Base-by-base conservation (phyloP, 2,113 vertebrate genomes). In the Strix uralensis region DNA sequence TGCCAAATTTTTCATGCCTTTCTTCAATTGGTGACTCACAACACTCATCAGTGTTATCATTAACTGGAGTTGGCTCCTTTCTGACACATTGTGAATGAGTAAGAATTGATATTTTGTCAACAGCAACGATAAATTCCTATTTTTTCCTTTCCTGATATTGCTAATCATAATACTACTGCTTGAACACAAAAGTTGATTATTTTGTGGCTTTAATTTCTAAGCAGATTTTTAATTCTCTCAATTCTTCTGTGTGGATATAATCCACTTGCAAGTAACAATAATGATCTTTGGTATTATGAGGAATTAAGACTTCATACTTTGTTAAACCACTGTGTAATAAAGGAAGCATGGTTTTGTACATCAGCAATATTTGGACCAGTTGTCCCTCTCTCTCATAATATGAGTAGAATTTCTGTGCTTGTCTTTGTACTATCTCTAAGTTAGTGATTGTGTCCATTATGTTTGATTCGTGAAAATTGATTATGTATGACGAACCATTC, bases 401-500 rank as follows among this genome's bases (percentile, higher is more conserved):
- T 2, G 3, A 82, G 13, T 46, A 66, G 30, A 88, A 70, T 88
- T 15, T 83, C 26, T 30, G 3, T 81, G 26, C 34, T 81, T 81
- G 11, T 62, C 34, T 92, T 96, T 51, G 9, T 54, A 21, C 23
- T 66, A 1, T 47, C 34, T 86, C 0, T 61, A 85, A 61, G 25
- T 65, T 62, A 92, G 21, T 61, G 57, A 67, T 88, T 84, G 69
- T 59, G 13, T 46, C 82, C n/a, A 8, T 86, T 38, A 2, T 3
- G 1, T 81, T 82, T 73, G 13, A 94, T 61, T 92, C n/a, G 78
- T 92, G 38, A 78, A 92, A 81, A 62, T 4, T 78, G 40, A 62
- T 92, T 92, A 32, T 29, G 51, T 88, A 88, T 86, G 94, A 92
- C 95, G 86, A 90, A 78, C 71, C 38, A 8, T 73, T 81, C 40